These are phyloP conservation scores for Gymnarchus niloticus DNA, from an alignment of 2,113 vertebrate genomes.

Conservation along the genomic window DNA sequence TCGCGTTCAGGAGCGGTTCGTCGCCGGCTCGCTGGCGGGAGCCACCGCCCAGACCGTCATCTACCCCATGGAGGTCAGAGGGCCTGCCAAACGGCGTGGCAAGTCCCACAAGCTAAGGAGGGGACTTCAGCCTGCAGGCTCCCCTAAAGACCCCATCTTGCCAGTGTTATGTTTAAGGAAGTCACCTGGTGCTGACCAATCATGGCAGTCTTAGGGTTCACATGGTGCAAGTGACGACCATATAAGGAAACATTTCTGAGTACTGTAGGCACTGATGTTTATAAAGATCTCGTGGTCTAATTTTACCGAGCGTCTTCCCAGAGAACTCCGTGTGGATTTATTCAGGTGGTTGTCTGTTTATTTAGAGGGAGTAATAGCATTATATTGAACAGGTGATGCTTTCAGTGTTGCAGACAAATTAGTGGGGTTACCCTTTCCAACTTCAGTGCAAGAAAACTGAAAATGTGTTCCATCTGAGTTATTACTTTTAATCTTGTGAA, in stretches of 20 bases:
- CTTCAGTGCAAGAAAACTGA: too few species aligned
- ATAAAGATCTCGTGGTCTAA: background rate
- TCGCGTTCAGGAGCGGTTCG: conserved; percentile 71
- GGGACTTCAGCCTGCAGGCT: background rate
- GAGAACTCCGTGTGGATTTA: background rate
- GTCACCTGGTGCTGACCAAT: background rate
- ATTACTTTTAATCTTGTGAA: too few species aligned
- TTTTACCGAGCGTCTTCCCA: background rate
- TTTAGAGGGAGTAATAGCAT: too few species aligned
- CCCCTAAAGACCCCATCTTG: background rate
- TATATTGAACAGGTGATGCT: too few species aligned
- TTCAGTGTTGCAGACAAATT: too few species aligned
- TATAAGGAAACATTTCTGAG: background rate
- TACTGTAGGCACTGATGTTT: background rate
- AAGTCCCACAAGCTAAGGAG: background rate
- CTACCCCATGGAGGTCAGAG: conserved; percentile 82
- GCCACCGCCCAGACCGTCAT: conserved; percentile 80
- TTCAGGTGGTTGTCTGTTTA: too few species aligned
- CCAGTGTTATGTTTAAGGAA: background rate
- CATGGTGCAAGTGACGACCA: background rate
- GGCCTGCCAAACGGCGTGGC: background rate
- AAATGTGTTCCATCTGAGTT: too few species aligned
- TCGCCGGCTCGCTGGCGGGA: conserved; percentile 80
- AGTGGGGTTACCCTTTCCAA: too few species aligned
- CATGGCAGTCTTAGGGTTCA: background rate